Conservation (phyloP, 2,113 vertebrate genomes). For the Struthidea cinerea region DNA sequence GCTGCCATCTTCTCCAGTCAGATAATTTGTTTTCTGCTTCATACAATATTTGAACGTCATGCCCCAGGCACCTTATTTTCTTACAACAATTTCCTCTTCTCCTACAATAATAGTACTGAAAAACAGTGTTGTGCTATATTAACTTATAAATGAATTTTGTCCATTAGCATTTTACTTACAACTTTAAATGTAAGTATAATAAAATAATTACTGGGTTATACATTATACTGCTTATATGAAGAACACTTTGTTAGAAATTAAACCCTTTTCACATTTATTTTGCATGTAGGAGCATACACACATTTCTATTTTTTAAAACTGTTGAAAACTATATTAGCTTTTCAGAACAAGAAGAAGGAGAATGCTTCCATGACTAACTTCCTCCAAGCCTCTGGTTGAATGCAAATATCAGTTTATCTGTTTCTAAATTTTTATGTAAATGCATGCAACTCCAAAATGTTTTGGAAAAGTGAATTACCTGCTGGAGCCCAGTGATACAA, state of each 20-base stretch:
- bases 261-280: background rate
- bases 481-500: background rate
- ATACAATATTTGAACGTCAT: background rate
- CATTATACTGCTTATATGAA: background rate
- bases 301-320: background rate
- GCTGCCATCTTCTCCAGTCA: background rate
- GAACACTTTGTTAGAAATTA: conserved; percentile 28
- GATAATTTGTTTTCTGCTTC: background rate
- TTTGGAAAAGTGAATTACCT: background rate
- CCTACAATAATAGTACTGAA: background rate
- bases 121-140: background rate
- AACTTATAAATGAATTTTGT: conserved; percentile 27
- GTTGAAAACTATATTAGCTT: background rate
- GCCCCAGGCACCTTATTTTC: background rate
- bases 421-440: background rate
- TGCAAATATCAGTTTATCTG: background rate
- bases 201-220: background rate
- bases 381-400: background rate
- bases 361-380: background rate
- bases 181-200: conserved; percentile 35
- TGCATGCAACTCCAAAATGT: background rate
- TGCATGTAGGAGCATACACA: background rate
- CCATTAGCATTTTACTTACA: background rate
- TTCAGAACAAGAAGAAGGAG: background rate
- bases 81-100: background rate